A percentile compares a stretch with the other conserved stretches of the same genome.
These are phyloP conservation scores for Ondatra zibethicus DNA, from an alignment of 2,113 vertebrate species.

Conservation along the genomic window DNA sequence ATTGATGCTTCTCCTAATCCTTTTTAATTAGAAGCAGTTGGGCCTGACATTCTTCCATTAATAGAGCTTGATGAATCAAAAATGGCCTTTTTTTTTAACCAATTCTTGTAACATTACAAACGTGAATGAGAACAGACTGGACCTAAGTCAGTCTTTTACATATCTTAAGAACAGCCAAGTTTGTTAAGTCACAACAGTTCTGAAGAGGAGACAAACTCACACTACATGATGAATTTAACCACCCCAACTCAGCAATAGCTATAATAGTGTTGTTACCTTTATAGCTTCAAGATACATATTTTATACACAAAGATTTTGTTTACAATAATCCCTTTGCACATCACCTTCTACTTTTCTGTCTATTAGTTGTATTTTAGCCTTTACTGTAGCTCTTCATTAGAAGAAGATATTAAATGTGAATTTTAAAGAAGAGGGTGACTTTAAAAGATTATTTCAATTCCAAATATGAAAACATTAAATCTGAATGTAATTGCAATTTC, in stretches of 20 bases:
- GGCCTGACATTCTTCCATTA: background rate
- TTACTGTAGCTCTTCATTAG: background rate
- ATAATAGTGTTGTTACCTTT: background rate
- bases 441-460: conserved; percentile 1
- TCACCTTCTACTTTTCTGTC: background rate
- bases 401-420: background rate
- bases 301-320: background rate
- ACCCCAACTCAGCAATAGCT: background rate
- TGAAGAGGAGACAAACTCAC: background rate
- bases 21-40: background rate
- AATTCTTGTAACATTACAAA: background rate
- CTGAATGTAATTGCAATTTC: background rate
- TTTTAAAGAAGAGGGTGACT: background rate
- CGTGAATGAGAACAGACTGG: background rate
- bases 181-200: background rate
- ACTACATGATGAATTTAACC: background rate
- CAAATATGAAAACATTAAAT: conserved; percentile 31
- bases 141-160: background rate
- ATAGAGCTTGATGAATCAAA: background rate
- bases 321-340: background rate
- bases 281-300: background rate
- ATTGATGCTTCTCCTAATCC: background rate
- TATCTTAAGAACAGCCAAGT: background rate
- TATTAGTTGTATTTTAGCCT: background rate
- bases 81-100: background rate